Conservation (phyloP, 2,797 vertebrate genomes). For the Limosa lapponica region DNA sequence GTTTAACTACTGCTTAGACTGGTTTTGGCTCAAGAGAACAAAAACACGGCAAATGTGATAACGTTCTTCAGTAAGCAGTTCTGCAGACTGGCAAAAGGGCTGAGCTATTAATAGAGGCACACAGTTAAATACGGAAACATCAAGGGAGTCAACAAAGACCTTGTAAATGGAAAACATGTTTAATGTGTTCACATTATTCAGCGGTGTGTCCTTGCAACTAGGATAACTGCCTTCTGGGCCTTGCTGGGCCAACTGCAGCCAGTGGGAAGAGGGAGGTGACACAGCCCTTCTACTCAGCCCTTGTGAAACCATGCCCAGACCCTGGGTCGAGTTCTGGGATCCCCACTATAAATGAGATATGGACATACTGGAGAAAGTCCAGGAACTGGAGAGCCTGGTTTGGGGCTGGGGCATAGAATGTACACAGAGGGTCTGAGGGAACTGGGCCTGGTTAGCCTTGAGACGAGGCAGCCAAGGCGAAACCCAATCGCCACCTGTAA, state of each 20-base stretch:
- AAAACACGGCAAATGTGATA: not conserved
- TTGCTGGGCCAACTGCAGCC: rapidly evolving
- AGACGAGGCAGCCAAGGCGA: not conserved
- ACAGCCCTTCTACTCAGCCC: rapidly evolving
- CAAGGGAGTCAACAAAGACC: not conserved
- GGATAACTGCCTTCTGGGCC: rapidly evolving
- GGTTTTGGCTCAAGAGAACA: not conserved
- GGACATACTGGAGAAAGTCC: not conserved
- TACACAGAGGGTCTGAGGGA: rapidly evolving
- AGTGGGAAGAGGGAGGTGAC: rapidly evolving
- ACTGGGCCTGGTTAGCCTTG: not conserved
- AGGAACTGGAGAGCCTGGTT: not conserved
- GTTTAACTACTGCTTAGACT: not conserved
- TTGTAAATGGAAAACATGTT: not conserved
- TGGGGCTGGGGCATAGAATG: not conserved
- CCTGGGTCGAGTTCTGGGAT: rapidly evolving
- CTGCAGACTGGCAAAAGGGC: not conserved
- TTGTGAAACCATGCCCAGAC: rapidly evolving
- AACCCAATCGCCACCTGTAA: not conserved
- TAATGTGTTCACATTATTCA: not conserved
- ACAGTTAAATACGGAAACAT: not conserved
- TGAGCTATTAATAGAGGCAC: not conserved
- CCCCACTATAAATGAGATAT: rapidly evolving
- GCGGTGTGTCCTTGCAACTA: rapidly evolving
- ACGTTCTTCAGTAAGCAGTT: not conserved